Evolutionary conservation across 1,140 invertebrate species (phyloP).

Genomic region (Saccostrea cuccullata): DNA sequence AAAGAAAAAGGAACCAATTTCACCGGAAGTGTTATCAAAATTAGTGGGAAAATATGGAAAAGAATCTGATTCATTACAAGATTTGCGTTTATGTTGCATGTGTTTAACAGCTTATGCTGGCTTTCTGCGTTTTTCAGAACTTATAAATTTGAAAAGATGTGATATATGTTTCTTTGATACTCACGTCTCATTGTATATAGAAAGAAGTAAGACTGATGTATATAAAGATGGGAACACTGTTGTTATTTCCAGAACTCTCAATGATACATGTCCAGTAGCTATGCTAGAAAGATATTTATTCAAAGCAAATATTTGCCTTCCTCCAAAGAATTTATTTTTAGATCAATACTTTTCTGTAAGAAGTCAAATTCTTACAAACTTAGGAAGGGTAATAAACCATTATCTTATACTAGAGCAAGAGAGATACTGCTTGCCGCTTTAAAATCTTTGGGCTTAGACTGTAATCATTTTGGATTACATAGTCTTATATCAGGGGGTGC

Average conservation of each 20-base stretch:
- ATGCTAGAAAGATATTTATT: conserved; percentile 49
- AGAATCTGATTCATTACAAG: conserved; percentile 17
- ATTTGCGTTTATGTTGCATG: conserved; percentile 42
- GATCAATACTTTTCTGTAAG: conserved; percentile 48
- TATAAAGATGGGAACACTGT: conserved; percentile 48
- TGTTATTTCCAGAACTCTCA: conserved; percentile 44
- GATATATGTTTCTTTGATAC: conserved; percentile 15
- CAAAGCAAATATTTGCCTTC: conserved; percentile 32
- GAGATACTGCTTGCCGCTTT: conserved; percentile 36
- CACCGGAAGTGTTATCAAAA: conserved; percentile 31
- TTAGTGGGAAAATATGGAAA: conserved; percentile 33
- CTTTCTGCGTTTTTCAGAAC: too few relatives aligned
- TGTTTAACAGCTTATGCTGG: conserved; percentile 15
- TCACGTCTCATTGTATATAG: conserved; percentile 48
- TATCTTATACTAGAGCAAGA: conserved; percentile 53
- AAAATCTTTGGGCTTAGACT: conserved; percentile 42
- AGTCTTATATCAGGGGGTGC: conserved; percentile 41
- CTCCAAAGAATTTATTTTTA: conserved; percentile 51
- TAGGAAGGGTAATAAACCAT: conserved; percentile 41
- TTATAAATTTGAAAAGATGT: too few relatives aligned
- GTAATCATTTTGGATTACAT: conserved; percentile 40
- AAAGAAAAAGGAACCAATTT: conserved; percentile 15
- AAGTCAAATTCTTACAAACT: conserved; percentile 42
- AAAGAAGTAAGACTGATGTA: conserved; percentile 50
- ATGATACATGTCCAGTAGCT: not conserved